phyloP scores from a whole-genome alignment of 2,797 vertebrate genomes.

The Ibycter americanus region DNA sequence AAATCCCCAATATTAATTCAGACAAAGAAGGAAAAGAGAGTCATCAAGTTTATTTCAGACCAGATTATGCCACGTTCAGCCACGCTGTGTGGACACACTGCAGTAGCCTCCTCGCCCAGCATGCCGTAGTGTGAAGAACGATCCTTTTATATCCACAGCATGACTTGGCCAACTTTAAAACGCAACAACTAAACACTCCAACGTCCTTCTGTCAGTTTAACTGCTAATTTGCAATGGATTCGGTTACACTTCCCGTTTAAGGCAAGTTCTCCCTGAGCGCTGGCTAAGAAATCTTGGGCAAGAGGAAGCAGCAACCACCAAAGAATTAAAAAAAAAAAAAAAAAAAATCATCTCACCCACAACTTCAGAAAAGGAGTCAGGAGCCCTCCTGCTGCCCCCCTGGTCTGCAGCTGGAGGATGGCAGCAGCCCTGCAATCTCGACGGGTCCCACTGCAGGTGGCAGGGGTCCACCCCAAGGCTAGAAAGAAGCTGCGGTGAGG shows the following conservation, averaged over 20 bases:
- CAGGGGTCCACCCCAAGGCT: neutral
- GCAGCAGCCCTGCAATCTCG: neutral
- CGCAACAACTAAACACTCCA: constrained; percentile 33
- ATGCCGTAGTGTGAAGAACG: constrained; percentile 16
- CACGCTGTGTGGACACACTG: neutral
- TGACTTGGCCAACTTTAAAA: constrained; percentile 45
- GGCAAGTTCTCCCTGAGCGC: constrained; percentile 9
- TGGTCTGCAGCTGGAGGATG: neutral
- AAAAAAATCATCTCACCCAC: neutral
- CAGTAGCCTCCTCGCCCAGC: constrained; percentile 26
- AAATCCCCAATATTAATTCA: neutral
- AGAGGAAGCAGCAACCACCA: constrained; percentile 61
- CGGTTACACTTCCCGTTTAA: constrained; percentile 63
- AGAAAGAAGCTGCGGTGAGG: neutral
- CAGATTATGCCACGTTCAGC: neutral
- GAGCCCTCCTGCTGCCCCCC: neutral
- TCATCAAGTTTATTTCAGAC: constrained; percentile 14
- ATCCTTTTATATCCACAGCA: constrained; percentile 49
- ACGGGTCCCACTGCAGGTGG: rapidly evolving
- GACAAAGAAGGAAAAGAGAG: neutral
- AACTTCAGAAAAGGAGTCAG: neutral
- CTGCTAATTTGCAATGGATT: constrained; percentile 67
- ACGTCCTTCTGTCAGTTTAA: constrained; percentile 69
- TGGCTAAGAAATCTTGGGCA: constrained; percentile 61
- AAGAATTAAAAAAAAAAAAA: neutral